Percentiles rank a stretch among this genome's conserved stretches.
phyloP scores from a whole-genome alignment of 2,113 vertebrate species.

The Lipophrys pholis region DNA sequence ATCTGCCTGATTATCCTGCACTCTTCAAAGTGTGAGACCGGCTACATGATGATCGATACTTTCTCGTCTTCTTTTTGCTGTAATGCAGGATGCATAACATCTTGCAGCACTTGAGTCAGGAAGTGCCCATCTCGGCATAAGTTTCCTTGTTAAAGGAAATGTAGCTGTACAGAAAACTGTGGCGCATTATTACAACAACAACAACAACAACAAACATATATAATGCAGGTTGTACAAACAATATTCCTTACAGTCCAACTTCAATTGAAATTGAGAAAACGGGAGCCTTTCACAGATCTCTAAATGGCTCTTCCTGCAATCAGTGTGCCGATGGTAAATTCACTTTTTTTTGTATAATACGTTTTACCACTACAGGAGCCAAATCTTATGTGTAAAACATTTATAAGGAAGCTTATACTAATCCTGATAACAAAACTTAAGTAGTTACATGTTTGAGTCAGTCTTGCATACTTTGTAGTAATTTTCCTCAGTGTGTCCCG shows the following conservation, averaged over 20 bases:
- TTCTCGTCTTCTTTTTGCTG: conserved; percentile 52
- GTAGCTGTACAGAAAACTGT: background rate
- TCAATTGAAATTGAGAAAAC: background rate
- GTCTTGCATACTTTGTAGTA: too few species aligned
- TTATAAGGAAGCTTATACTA: too few species aligned
- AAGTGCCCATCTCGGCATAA: conserved; percentile 53
- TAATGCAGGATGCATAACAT: conserved; percentile 66
- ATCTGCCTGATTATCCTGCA: conserved; percentile 60
- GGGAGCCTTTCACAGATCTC: background rate
- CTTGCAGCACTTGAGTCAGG: conserved; percentile 55
- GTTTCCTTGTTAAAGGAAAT: conserved; percentile 50
- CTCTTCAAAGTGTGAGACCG: conserved; percentile 59
- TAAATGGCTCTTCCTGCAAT: background rate
- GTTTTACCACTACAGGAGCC: too few species aligned
- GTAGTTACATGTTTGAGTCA: too few species aligned
- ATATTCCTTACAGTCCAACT: background rate
- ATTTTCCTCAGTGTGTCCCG: too few species aligned
- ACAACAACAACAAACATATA: background rate
- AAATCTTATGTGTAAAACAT: too few species aligned
- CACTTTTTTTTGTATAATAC: background rate
- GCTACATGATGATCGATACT: conserved; percentile 65
- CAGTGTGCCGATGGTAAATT: background rate
- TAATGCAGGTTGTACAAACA: background rate
- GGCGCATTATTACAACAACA: background rate
- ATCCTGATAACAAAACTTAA: too few species aligned